phyloP scores from a whole-genome alignment of 2,888 invertebrate species.

The Philopedon plagiatum region DNA sequence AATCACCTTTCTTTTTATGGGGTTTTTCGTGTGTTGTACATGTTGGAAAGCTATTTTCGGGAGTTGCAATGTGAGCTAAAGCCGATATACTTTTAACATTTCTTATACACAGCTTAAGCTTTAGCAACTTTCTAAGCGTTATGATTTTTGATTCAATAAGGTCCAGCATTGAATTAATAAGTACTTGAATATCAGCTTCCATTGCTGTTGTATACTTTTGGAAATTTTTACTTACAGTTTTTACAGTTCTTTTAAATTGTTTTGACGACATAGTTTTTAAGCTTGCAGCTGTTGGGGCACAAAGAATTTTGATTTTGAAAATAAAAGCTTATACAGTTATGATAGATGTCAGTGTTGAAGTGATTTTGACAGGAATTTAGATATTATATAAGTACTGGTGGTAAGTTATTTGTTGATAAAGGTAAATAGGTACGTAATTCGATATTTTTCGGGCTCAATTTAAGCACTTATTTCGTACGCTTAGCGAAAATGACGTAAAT shows the following conservation, averaged over 20 bases:
- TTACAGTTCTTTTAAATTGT: constrained; percentile 38
- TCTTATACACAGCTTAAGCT: constrained; percentile 51
- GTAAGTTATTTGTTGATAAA: not conserved
- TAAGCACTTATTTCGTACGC: no score
- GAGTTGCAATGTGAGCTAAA: not conserved
- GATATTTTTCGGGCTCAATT: no score
- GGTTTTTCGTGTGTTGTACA: not conserved
- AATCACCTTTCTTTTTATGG: constrained; percentile 6
- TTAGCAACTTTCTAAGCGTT: constrained; percentile 50
- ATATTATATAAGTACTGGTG: not conserved
- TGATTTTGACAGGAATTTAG: constrained; percentile 57
- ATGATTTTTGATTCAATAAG: constrained; percentile 51
- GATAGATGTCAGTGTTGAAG: constrained; percentile 48
- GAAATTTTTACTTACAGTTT: constrained; percentile 50
- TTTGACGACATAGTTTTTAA: constrained; percentile 31
- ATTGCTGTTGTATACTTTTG: constrained; percentile 49
- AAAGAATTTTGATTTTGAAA: constrained; percentile 20
- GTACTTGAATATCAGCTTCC: constrained; percentile 50
- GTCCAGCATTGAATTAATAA: constrained; percentile 51
- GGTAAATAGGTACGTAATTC: no score
- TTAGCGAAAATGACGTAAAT: no score
- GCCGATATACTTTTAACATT: constrained; percentile 34
- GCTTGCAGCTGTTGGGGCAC: constrained; percentile 1
- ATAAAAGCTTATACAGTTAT: constrained; percentile 12
- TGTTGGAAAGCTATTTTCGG: not conserved